Evolutionary conservation across 2,797 vertebrate species (phyloP).

Genomic region (Gephyroberyx darwinii): DNA sequence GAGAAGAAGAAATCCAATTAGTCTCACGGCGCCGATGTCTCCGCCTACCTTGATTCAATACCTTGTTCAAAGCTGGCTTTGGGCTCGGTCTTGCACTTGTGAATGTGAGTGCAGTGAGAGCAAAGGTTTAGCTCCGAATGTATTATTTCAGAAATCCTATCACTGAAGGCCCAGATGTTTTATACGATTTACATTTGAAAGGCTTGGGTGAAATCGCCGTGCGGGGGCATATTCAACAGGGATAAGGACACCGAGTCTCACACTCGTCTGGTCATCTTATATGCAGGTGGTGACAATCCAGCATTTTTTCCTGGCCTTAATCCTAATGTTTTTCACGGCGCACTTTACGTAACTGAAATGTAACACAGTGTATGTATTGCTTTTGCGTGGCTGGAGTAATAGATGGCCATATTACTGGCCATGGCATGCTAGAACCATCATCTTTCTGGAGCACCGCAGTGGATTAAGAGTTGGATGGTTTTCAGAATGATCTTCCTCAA

Average conservation of each 20-base stretch:
- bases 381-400: constrained; percentile 33
- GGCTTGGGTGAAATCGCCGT: constrained; percentile 17
- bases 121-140: constrained; percentile 25
- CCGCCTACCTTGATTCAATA: neutral
- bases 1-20: neutral
- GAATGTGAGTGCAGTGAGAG: constrained; percentile 19
- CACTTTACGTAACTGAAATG: constrained; percentile 44
- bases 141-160: constrained; percentile 37
- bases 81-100: constrained; percentile 7
- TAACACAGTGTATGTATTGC: constrained; percentile 26
- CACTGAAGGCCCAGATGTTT: constrained; percentile 42
- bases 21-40: neutral
- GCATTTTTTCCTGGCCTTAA: constrained; percentile 46
- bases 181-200: constrained; percentile 57
- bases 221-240: constrained; percentile 37
- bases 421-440: constrained; percentile 42
- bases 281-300: constrained; percentile 50
- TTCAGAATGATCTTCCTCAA: constrained; percentile 64
- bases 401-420: constrained; percentile 37
- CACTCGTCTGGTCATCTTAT: neutral
- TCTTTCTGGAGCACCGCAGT: constrained; percentile 58
- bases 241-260: constrained; percentile 39
- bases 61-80: constrained; percentile 7
- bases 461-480: constrained; percentile 68
- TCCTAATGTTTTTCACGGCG: constrained; percentile 47